These are phyloP conservation scores for Chaetodon trifascialis DNA, from an alignment of 2,113 vertebrate genomes.

Conservation along the genomic window DNA sequence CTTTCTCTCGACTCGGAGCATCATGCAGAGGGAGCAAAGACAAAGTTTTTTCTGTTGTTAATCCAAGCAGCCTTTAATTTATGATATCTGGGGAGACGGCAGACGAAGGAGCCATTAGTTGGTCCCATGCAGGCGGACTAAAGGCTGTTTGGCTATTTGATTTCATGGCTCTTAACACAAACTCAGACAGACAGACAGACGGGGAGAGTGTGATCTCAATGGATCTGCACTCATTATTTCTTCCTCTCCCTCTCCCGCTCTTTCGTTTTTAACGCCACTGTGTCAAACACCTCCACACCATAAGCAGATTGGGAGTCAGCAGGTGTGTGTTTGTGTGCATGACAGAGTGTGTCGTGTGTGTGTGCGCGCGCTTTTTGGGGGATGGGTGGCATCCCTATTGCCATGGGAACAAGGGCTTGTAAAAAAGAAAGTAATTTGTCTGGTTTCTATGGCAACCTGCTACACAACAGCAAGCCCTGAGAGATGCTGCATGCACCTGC, in stretches of 20 bases:
- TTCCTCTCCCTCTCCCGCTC: slow-evolving; percentile 13
- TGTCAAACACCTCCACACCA: slow-evolving; percentile 55
- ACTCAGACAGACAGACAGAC: slow-evolving; percentile 13
- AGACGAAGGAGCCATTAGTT: slow-evolving; percentile 31
- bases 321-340: slow-evolving; percentile 55
- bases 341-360: neutral
- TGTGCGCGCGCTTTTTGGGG: slow-evolving; percentile 25
- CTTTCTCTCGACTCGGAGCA: neutral
- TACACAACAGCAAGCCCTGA: slow-evolving; percentile 48
- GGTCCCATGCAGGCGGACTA: slow-evolving; percentile 13
- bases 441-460: slow-evolving; percentile 70
- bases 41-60: neutral
- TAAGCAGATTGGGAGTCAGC: slow-evolving; percentile 74
- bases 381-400: slow-evolving; percentile 70
- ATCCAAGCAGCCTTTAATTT: slow-evolving; percentile 13
- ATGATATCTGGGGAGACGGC: slow-evolving; percentile 15
- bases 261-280: slow-evolving; percentile 50
- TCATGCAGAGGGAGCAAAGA: neutral
- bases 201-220: slow-evolving; percentile 42
- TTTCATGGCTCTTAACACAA: slow-evolving; percentile 24
- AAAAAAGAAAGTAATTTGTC: slow-evolving; percentile 47
- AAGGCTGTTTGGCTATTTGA: slow-evolving; percentile 30
- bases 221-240: slow-evolving; percentile 52
- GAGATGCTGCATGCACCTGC: slow-evolving; percentile 20
- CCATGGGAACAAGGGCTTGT: slow-evolving; percentile 78